A percentile compares a stretch with the other conserved stretches of the same genome.
Conservation (phyloP, 2,113 vertebrate genomes). For the Callipepla californica region DNA sequence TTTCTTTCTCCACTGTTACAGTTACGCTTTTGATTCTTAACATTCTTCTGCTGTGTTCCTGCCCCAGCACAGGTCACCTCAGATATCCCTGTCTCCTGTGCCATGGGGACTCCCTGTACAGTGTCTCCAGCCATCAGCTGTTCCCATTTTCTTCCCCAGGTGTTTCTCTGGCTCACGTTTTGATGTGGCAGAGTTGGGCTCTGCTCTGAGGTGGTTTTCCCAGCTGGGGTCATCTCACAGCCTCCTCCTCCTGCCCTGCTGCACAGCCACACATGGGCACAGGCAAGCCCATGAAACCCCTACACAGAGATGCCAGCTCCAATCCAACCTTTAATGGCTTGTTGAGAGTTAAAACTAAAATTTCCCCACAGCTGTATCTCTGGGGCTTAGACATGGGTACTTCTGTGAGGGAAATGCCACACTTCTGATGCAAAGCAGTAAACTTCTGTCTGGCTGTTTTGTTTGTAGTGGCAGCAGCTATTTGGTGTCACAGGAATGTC, state of each 20-base stretch:
- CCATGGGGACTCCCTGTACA: neutral
- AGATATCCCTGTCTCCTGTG: accelerated
- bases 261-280: accelerated
- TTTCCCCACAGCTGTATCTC: neutral
- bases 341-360: neutral
- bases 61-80: neutral
- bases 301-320: neutral
- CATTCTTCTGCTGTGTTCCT: neutral
- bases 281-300: neutral
- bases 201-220: neutral
- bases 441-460: neutral
- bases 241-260: neutral
- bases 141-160: neutral
- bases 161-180: neutral
- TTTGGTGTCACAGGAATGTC: neutral
- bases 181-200: accelerated
- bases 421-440: neutral
- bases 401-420: neutral
- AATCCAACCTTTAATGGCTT: accelerated
- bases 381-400: neutral
- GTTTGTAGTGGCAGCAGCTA: neutral
- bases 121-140: neutral
- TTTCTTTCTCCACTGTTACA: neutral
- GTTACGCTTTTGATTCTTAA: neutral
- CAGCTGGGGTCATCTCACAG: accelerated